A percentile compares a stretch with the other conserved stretches of the same genome.
Conservation (phyloP, 2,797 vertebrate species). For the Platyrinchus mystaceus region DNA sequence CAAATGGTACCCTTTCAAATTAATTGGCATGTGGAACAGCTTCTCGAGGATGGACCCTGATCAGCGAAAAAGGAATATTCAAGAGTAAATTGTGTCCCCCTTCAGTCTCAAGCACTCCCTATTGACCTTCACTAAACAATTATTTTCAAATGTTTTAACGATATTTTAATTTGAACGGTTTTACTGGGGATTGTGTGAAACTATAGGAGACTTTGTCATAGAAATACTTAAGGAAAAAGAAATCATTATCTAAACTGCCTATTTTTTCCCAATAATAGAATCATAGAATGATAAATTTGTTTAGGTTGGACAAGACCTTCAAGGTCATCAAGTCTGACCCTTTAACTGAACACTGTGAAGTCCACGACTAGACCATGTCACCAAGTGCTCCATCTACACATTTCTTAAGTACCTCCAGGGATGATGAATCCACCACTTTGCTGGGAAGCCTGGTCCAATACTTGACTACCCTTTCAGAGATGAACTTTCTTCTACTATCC, state of each 20-base stretch:
- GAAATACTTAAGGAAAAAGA: neutral
- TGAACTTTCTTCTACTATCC: neutral
- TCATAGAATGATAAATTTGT: neutral
- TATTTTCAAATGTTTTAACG: neutral
- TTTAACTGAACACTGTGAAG: neutral
- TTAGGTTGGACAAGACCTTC: neutral
- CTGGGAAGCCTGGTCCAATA: neutral
- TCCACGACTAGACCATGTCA: neutral
- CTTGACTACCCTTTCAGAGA: neutral
- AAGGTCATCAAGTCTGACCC: neutral
- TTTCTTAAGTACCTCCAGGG: neutral
- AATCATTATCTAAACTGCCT: neutral
- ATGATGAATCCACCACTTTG: neutral
- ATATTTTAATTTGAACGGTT: neutral
- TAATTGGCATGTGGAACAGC: neutral
- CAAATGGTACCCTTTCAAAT: neutral
- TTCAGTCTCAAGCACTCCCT: neutral
- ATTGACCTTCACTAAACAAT: neutral
- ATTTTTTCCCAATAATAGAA: neutral
- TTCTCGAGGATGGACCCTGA: neutral
- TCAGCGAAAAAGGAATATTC: neutral
- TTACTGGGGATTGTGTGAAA: neutral
- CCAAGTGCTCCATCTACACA: neutral
- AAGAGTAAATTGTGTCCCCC: neutral
- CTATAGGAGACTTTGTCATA: neutral